These are phyloP conservation scores for Vicugna pacos DNA, from an alignment of 2,113 vertebrate species.

Conservation along the genomic window DNA sequence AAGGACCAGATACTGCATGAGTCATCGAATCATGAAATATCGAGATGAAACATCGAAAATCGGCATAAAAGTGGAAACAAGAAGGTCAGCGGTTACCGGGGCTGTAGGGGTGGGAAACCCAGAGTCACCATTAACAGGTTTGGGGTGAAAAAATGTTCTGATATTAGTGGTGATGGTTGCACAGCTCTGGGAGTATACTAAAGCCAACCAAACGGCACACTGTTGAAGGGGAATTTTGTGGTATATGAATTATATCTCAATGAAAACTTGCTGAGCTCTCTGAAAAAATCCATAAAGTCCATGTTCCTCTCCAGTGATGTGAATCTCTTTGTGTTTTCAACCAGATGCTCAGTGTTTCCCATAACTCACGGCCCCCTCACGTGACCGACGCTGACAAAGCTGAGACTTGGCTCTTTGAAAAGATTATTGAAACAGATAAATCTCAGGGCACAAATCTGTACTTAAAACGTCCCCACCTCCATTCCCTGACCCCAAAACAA, in stretches of 20 bases:
- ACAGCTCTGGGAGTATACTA: neutral
- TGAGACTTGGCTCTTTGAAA: neutral
- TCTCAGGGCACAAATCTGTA: neutral
- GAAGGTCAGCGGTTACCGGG: neutral
- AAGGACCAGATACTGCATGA: neutral
- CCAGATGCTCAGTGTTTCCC: neutral
- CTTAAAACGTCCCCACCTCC: neutral
- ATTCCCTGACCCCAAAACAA: too few species aligned
- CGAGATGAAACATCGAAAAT: fast-evolving
- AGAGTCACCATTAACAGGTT: neutral
- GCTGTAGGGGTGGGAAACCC: too few species aligned
- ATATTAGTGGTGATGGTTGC: neutral
- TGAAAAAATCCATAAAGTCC: neutral
- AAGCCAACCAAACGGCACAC: too few species aligned
- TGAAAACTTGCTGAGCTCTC: neutral
- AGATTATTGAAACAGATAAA: neutral
- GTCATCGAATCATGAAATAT: neutral
- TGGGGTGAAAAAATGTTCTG: neutral
- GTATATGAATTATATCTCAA: neutral
- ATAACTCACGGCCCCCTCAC: fast-evolving
- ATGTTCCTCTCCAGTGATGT: neutral
- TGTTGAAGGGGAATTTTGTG: neutral
- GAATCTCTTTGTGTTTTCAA: neutral
- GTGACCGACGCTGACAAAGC: fast-evolving
- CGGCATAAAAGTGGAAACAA: neutral